These are phyloP conservation scores for Ptyas mucosa DNA, from an alignment of 2,113 vertebrate genomes.

Conservation along the genomic window DNA sequence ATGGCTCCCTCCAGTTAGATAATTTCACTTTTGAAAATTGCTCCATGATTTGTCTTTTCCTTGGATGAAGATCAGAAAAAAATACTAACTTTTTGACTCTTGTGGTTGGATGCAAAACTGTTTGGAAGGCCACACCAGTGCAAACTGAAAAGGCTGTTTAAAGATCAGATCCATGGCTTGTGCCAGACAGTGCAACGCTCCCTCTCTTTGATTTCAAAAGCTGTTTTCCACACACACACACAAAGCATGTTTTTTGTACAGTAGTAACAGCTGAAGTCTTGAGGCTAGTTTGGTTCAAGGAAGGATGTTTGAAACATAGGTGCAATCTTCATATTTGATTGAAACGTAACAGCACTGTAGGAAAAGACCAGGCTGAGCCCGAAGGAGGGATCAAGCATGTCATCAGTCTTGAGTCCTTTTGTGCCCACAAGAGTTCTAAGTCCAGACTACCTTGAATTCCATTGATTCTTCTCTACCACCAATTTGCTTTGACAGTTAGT, in stretches of 20 bases:
- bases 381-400: not conserved
- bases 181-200: not conserved
- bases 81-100: conserved; percentile 1
- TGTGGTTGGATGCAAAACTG: not conserved
- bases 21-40: not conserved
- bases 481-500: not conserved
- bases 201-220: not conserved
- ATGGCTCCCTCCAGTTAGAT: not conserved
- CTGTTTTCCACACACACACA: not conserved
- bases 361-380: not conserved
- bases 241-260: not conserved
- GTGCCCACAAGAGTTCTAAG: not conserved
- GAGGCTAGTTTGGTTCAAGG: not conserved
- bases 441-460: not conserved
- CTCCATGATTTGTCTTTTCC: conserved; percentile 9
- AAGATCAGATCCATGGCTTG: not conserved
- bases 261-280: not conserved
- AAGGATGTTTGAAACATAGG: not conserved
- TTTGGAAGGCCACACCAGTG: not conserved
- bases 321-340: not conserved
- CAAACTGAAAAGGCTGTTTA: conserved; percentile 4
- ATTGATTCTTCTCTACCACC: not conserved
- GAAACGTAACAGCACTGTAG: not conserved
- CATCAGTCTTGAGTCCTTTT: not conserved
- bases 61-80: conserved; percentile 26